phyloP scores from a whole-genome alignment of 2,797 vertebrate genomes.

The Macroramphosus scolopax region DNA sequence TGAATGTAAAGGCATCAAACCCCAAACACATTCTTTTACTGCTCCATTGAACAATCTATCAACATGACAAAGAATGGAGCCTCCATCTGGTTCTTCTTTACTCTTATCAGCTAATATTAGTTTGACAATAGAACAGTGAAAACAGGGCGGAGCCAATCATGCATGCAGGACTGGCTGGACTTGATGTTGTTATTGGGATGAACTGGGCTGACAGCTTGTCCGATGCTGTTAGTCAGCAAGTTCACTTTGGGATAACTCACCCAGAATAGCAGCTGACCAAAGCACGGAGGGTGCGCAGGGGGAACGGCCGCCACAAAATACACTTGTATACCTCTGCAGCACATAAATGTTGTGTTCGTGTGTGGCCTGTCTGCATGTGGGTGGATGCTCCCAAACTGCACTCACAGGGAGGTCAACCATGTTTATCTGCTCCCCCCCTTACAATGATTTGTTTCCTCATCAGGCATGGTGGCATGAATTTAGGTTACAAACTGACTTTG shows the following conservation, averaged over 20 bases:
- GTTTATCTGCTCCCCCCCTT: conserved; percentile 2
- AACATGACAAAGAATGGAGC: not conserved
- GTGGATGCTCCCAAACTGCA: conserved; percentile 12
- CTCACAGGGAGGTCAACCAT: conserved; percentile 30
- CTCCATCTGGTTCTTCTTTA: conserved; percentile 12
- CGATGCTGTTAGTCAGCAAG: conserved; percentile 56
- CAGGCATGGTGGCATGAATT: no score
- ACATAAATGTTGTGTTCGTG: conserved; percentile 31
- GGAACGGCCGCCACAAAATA: conserved; percentile 37
- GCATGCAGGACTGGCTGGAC: conserved; percentile 49
- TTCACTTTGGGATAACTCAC: conserved; percentile 62
- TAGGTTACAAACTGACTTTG: no score
- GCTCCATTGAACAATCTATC: conserved; percentile 2
- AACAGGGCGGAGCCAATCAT: conserved; percentile 39
- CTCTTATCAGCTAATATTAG: conserved; percentile 1
- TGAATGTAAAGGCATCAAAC: conserved; percentile 3
- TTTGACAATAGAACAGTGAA: conserved; percentile 21
- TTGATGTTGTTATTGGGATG: conserved; percentile 62
- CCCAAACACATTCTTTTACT: not conserved
- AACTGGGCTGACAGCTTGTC: conserved; percentile 70
- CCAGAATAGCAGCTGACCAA: conserved; percentile 71
- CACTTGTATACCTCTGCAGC: conserved; percentile 38
- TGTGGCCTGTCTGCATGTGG: conserved; percentile 49
- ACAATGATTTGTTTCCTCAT: not conserved
- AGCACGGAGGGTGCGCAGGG: conserved; percentile 30